Percentiles rank a stretch among this genome's conserved stretches.
Conservation (phyloP, 2,797 vertebrate genomes). For the Malurus leucopterus region DNA sequence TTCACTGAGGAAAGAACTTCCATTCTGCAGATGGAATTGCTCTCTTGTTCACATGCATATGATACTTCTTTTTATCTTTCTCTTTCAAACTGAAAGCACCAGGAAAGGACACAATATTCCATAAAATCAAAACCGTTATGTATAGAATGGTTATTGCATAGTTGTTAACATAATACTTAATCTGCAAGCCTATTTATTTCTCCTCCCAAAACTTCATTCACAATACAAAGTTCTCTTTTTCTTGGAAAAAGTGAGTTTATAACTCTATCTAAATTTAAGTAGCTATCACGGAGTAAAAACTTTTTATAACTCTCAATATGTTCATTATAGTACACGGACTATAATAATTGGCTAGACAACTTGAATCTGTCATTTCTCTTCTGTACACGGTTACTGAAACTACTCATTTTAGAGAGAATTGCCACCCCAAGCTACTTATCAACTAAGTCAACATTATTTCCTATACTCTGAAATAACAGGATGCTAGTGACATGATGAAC, state of each 20-base stretch:
- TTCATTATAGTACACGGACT: background rate
- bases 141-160: background rate
- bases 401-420: background rate
- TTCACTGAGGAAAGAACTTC: background rate
- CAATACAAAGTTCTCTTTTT: background rate
- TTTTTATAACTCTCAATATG: background rate
- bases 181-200: background rate
- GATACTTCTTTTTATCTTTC: background rate
- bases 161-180: background rate
- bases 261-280: background rate
- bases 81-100: background rate
- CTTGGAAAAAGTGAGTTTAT: background rate
- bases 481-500: background rate
- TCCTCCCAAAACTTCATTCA: background rate
- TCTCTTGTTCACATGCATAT: background rate
- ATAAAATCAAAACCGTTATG: background rate
- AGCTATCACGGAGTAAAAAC: background rate
- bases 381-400: background rate
- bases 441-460: background rate
- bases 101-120: background rate
- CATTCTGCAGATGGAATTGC: background rate
- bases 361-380: background rate
- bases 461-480: background rate
- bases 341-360: background rate
- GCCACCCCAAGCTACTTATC: background rate